Evolutionary conservation across 2,113 vertebrate species (phyloP).

Genomic region (Aldabrachelys gigantea): DNA sequence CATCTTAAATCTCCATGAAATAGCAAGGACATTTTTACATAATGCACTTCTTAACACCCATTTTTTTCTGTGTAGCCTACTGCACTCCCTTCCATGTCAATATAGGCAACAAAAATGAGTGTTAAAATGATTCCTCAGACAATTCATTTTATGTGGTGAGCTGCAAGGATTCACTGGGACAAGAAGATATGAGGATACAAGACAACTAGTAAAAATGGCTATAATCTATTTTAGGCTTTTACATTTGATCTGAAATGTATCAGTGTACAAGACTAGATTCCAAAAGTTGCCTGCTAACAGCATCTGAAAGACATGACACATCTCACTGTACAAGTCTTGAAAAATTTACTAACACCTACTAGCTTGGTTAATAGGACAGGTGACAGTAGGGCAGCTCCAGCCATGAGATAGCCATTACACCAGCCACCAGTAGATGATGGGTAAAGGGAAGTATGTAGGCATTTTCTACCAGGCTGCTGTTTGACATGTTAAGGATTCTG

Average conservation of each 20-base stretch:
- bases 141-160: neutral
- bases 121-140: neutral
- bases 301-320: neutral
- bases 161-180: neutral
- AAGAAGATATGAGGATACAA: neutral
- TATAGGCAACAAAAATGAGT: neutral
- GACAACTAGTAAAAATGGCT: neutral
- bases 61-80: neutral
- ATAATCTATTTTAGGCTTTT: neutral
- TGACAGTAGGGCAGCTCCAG: neutral
- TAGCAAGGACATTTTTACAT: neutral
- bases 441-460: neutral
- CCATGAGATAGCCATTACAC: neutral
- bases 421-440: neutral
- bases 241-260: neutral
- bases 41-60: neutral
- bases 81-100: neutral
- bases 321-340: neutral
- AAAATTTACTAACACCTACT: neutral
- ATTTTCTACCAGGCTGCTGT: neutral
- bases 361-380: neutral
- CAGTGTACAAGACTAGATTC: neutral
- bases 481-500: neutral
- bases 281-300: neutral
- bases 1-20: neutral